phyloP scores from a whole-genome alignment of 2,113 vertebrate species.

The Bubo bubo region DNA sequence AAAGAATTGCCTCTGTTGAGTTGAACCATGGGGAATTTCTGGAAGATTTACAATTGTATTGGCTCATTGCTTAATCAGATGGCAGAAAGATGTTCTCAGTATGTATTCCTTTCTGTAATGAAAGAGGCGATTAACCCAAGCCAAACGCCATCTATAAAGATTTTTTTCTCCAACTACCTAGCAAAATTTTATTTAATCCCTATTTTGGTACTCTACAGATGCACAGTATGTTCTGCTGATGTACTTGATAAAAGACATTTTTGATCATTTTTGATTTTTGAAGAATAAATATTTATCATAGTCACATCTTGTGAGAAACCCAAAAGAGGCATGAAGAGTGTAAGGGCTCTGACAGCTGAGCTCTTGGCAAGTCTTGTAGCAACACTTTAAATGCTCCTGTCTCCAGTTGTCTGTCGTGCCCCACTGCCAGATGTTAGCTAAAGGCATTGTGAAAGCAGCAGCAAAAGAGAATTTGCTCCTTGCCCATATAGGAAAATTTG shows the following conservation, averaged over 20 bases:
- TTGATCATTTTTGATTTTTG: background rate
- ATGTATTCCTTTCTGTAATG: constrained; percentile 73
- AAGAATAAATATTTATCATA: background rate
- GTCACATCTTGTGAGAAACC: background rate
- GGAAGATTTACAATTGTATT: constrained; percentile 74
- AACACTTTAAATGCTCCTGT: background rate
- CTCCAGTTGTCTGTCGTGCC: constrained; percentile 2
- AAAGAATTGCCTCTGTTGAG: constrained; percentile 73
- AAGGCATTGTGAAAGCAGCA: background rate
- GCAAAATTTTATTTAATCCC: constrained; percentile 32
- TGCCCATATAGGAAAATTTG: background rate
- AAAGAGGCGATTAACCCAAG: constrained; percentile 74
- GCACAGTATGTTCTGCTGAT: background rate
- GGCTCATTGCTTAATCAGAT: constrained; percentile 81
- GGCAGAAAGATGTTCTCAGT: constrained; percentile 78
- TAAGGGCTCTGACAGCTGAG: background rate
- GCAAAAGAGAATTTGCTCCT: constrained; percentile 22
- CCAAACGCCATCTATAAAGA: constrained; percentile 60
- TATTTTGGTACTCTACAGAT: background rate
- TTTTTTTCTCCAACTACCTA: constrained; percentile 31
- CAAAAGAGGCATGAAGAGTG: background rate
- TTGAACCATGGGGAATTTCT: constrained; percentile 73
- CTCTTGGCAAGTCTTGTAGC: background rate
- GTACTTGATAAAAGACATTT: background rate
- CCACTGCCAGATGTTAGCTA: constrained; percentile 38